Percentiles rank a stretch among this genome's conserved stretches.
Conservation (phyloP, 2,888 invertebrate genomes). For the Petrolisthes cinctipes region DNA sequence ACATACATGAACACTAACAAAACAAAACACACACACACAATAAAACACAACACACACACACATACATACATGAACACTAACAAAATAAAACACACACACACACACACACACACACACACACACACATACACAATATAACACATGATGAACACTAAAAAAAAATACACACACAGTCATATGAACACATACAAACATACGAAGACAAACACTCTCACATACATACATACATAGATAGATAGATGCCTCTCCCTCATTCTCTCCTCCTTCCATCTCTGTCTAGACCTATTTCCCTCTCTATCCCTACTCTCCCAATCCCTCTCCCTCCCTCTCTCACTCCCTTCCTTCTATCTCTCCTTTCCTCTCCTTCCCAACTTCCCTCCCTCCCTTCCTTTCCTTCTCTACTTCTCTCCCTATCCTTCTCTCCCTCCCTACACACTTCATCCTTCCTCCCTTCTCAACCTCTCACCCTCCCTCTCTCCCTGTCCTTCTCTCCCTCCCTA, state of each 20-base stretch:
- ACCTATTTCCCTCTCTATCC: background rate
- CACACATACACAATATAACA: too few relatives aligned
- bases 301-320: background rate
- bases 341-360: background rate
- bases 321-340: background rate
- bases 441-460: background rate
- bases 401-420: too few relatives aligned
- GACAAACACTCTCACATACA: background rate
- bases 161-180: background rate
- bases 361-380: background rate
- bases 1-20: background rate
- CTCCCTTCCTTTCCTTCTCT: background rate
- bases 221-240: background rate
- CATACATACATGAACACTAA: background rate
- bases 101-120: too few relatives aligned
- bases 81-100: too few relatives aligned
- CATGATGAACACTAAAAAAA: too few relatives aligned
- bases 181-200: background rate
- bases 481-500: background rate
- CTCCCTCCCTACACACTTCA: too few relatives aligned
- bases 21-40: background rate
- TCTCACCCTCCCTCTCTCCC: background rate
- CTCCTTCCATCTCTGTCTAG: background rate
- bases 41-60: background rate
- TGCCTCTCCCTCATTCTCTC: background rate